Evolutionary conservation across 1,140 invertebrate genomes (phyloP).

Genomic region (Stratiolaelaps scimitus): DNA sequence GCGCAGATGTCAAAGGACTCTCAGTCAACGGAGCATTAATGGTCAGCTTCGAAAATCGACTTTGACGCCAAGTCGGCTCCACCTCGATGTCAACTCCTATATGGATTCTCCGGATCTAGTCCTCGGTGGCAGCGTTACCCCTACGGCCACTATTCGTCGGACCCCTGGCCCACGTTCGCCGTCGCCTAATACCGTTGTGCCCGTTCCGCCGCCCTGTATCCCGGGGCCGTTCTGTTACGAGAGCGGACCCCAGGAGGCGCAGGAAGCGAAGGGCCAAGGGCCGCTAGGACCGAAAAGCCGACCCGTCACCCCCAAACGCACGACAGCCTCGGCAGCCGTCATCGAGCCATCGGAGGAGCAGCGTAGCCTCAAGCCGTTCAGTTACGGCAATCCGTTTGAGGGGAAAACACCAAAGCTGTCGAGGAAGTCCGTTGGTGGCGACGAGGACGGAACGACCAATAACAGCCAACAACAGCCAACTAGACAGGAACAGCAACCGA

Average conservation of each 20-base stretch:
- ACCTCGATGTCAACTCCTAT: constrained; percentile 24
- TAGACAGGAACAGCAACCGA: no score
- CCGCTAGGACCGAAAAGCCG: constrained; percentile 13
- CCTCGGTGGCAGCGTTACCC: constrained; percentile 22
- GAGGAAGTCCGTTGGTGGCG: not conserved
- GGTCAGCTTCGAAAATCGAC: constrained; percentile 17
- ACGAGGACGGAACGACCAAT: not conserved
- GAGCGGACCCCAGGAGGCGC: constrained; percentile 3
- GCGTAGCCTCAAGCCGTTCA: constrained; percentile 19
- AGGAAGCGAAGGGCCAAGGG: no score
- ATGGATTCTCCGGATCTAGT: constrained; percentile 24
- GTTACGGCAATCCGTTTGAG: constrained; percentile 22
- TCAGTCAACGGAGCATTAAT: constrained; percentile 6
- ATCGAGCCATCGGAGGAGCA: constrained; percentile 24
- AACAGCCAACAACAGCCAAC: not conserved
- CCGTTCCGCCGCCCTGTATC: constrained; percentile 22
- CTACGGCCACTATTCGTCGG: constrained; percentile 11
- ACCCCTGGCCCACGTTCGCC: constrained; percentile 24
- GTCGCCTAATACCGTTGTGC: constrained; percentile 11
- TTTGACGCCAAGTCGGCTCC: constrained; percentile 7
- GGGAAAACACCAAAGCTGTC: not conserved
- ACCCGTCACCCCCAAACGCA: constrained; percentile 16
- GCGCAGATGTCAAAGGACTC: constrained; percentile 24
- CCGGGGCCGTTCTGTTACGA: constrained; percentile 27
- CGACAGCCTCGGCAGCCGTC: not conserved